Base-by-base conservation (phyloP, 2,888 invertebrate species). In the Drosophila birchii region DNA sequence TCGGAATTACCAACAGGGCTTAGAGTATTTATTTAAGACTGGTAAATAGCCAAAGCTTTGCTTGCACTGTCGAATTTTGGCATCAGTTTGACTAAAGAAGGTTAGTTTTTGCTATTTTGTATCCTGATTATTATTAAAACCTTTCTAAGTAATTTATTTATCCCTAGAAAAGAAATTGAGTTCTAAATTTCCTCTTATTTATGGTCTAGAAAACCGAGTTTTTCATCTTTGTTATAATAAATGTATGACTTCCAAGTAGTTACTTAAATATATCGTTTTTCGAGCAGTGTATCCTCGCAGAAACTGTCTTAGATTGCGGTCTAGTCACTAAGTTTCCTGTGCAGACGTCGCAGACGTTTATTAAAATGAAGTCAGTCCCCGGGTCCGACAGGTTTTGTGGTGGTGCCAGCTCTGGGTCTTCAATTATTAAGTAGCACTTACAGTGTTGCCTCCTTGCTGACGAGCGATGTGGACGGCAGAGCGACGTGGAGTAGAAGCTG, bases 231-330 rank as follows among this genome's bases (percentile, higher is more conserved):
- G 2, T 23, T 23, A 23, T 23, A 23, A 2, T 23, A 23, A 23
- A 23, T 23, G 26, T 1, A 14, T 18, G 29, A 18, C 7, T 29
- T 9, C 0, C 3, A 9, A 14, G 3, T 3, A 2, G 9, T 14
- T 12, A 3, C 12, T 9, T n/a, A 26, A 47, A 18, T n/a, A 12
- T 14, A 16, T 14, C 12, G 1, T 12, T 14, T 53, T 63, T 63
- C 11, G 11, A 11, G 16, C 18, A 6, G 62, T 62, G 45, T 29
- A 11, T 5, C n/a, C 36, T 39, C 23, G 18, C 49, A 7, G 43
- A 36, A 32, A n/a, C 55, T 69, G 75, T 73, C 80, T 73, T 61
- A 68, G 82, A 80, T 82, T 82, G 82, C 62, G 83, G 83, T 60
- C 63, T 55, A 73, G 68, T 76, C 72, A 51, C 69, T 74, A 71